Evolutionary conservation across 2,888 invertebrate genomes (phyloP), one percentile per base, ranked within the genome.

Genomic region (Hetaerina titia): DNA sequence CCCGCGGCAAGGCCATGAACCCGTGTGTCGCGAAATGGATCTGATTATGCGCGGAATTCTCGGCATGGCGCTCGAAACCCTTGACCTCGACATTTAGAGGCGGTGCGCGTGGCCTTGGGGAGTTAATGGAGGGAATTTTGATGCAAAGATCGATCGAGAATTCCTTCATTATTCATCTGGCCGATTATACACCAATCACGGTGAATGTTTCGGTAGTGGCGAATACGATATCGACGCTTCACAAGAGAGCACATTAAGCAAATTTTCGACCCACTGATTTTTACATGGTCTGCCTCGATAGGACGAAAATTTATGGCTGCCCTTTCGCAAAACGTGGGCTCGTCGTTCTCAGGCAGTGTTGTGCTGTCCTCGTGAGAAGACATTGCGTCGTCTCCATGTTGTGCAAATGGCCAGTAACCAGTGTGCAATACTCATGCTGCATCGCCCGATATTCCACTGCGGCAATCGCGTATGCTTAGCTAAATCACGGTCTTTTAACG

Each of bases 71-170:
- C 13, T 31, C 81, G 4, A 11, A 9, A 15, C 5, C 25, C 31
- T n/a, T 22, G 81, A 81, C 81, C 81, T 81, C 81, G 81, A 81
- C 81, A 81, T 81, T 81, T 81, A 15, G 31, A 81, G 13, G 19
- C 15, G 9, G 81, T 11, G 4, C 81, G 9, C n/a, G 0, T 15
- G 31, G 31, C 81, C 81, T 81, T 31, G 81, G 25, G n/a, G 25
- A 25, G 25, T n/a, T 7, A 9, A 81, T 13, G 31, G 15, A 81
- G 22, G 25, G 81, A 25, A 15, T 81, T 15, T n/a, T 45, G 4
- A 45, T 45, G 45, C 45, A 25, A 9, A 31, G 15, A 81, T 81
- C 13, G 81, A 7, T 5, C 81, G 25, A 9, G 5, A 69, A 69
- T 22, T 19, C 69, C 31, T 31, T 81, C 9, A 31, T 11, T 25